A percentile compares a stretch with the other conserved stretches of the same genome.
These are phyloP conservation scores for Xestia xanthographa DNA, from an alignment of 2,888 invertebrate species.

Conservation along the genomic window DNA sequence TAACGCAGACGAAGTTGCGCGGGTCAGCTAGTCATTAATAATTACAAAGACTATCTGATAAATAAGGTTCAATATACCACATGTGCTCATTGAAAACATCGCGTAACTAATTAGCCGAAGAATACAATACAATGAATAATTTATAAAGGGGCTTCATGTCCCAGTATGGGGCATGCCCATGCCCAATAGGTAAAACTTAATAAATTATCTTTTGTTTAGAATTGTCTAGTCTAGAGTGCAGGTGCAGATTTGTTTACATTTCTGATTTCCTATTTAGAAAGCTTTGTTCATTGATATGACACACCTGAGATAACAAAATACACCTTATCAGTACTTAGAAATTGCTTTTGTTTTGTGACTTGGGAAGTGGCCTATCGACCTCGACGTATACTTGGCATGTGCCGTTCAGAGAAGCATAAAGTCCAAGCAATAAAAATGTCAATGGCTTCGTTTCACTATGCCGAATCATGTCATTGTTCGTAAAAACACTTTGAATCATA, in stretches of 20 bases:
- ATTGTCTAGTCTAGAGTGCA: background rate
- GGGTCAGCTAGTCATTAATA: too few relatives aligned
- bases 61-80: background rate
- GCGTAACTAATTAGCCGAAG: constrained; percentile 9
- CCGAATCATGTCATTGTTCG: background rate
- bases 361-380: background rate
- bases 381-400: background rate
- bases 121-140: constrained; percentile 9
- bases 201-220: constrained; percentile 31
- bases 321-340: background rate
- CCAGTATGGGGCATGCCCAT: background rate
- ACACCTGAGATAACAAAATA: constrained; percentile 32
- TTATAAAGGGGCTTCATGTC: constrained; percentile 7
- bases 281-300: constrained; percentile 21
- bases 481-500: background rate
- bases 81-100: background rate
- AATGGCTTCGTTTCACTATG: background rate
- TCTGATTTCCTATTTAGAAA: constrained; percentile 19
- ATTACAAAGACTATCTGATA: background rate
- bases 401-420: background rate
- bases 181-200: constrained; percentile 2
- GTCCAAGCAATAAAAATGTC: background rate
- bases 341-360: background rate
- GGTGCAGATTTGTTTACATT: constrained; percentile 43
- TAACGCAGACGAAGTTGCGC: too few relatives aligned